phyloP scores from a whole-genome alignment of 2,888 invertebrate species.

The Pocota personata region DNA sequence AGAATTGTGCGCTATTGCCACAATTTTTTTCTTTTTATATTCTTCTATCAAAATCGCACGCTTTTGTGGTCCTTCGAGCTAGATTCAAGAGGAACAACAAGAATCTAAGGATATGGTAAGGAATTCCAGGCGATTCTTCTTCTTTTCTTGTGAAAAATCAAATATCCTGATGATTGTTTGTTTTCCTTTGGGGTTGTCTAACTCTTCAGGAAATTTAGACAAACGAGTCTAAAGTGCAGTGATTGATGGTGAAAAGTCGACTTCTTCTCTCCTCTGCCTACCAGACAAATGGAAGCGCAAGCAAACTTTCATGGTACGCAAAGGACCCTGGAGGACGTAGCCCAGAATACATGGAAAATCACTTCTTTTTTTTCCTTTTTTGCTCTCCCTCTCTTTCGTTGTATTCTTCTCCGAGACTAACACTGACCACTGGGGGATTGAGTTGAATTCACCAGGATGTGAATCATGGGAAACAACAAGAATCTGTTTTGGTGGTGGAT shows the following conservation, averaged over 20 bases:
- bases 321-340: constrained; percentile 60
- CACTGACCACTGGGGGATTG: constrained; percentile 63
- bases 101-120: constrained; percentile 27
- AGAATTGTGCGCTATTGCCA: constrained; percentile 28
- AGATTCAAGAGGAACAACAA: background rate
- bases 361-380: constrained; percentile 33
- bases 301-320: constrained; percentile 61
- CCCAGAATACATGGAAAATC: constrained; percentile 57
- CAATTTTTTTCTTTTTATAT: background rate
- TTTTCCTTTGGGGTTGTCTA: constrained; percentile 73
- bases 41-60: constrained; percentile 25
- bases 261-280: background rate
- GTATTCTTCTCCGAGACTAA: constrained; percentile 18
- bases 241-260: constrained; percentile 74
- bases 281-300: constrained; percentile 40
- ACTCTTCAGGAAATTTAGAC: constrained; percentile 74
- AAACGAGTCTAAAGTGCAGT: constrained; percentile 74
- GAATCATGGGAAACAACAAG: background rate
- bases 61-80: constrained; percentile 58
- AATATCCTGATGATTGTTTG: constrained; percentile 74
- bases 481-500: background rate
- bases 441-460: constrained; percentile 52
- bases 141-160: constrained; percentile 68
- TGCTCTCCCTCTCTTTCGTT: constrained; percentile 2
- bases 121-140: constrained; percentile 53